Conservation (phyloP, 1,140 invertebrate species). For the Tetramorium alpestre region DNA sequence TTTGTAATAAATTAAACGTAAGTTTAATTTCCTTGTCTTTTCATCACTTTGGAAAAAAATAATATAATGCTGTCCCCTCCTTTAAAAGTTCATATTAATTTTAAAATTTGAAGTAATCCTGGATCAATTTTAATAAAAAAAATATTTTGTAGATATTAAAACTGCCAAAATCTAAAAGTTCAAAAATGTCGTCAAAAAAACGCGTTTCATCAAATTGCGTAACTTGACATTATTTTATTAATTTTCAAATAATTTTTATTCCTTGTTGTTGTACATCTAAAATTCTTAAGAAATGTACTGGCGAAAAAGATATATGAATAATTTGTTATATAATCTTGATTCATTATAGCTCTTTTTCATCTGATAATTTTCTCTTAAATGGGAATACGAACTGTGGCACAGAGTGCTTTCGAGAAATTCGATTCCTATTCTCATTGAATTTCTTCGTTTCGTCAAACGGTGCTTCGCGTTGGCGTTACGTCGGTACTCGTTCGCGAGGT, state of each 20-base stretch:
- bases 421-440: slow-evolving; percentile 23
- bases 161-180: background rate
- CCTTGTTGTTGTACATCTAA: background rate
- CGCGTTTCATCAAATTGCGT: background rate
- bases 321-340: background rate
- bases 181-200: background rate
- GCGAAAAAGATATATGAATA: background rate
- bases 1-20: background rate
- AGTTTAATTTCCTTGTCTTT: background rate
- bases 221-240: background rate
- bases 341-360: background rate
- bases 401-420: slow-evolving; percentile 18
- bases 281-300: background rate
- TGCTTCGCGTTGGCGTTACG: background rate
- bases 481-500: background rate
- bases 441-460: slow-evolving; percentile 23
- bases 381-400: background rate
- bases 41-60: background rate
- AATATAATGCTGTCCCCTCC: background rate
- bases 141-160: background rate
- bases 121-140: background rate
- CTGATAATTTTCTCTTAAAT: background rate
- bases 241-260: background rate
- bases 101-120: background rate
- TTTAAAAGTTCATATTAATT: background rate